A percentile compares a stretch with the other conserved stretches of the same genome.
Conservation (phyloP, 2,797 vertebrate species). For the Netta rufina region DNA sequence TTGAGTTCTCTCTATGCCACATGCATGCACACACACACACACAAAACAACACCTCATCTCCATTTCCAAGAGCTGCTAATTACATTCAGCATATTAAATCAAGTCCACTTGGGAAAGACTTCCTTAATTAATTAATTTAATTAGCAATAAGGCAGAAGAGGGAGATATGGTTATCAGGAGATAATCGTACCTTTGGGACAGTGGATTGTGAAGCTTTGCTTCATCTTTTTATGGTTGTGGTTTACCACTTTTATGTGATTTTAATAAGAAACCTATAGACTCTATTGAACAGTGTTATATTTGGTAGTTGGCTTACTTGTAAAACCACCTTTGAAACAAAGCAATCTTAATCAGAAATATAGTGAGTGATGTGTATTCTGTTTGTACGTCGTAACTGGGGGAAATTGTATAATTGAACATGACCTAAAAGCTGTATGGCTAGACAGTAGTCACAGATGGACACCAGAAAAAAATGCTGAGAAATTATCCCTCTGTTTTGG, state of each 20-base stretch:
- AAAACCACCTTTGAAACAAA: not conserved
- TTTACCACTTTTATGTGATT: conserved; percentile 17
- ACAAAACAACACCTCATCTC: conserved; percentile 57
- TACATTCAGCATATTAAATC: conserved; percentile 71
- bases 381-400: not conserved
- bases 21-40: not conserved
- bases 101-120: conserved; percentile 72
- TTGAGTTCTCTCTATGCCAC: not conserved
- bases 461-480: not conserved
- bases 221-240: conserved; percentile 22
- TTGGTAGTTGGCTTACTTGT: not conserved
- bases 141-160: conserved; percentile 72
- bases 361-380: not conserved
- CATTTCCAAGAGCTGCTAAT: conserved; percentile 71
- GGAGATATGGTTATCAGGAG: conserved; percentile 72
- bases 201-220: not conserved
- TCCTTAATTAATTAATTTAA: conserved; percentile 82
- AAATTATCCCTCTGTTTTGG: not conserved
- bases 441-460: not conserved
- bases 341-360: not conserved
- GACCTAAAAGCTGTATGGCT: not conserved
- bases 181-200: conserved; percentile 72
- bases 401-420: not conserved
- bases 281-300: not conserved
- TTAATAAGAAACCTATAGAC: conserved; percentile 37